phyloP scores from a whole-genome alignment of 2,888 invertebrate species.

The Pollenia griseotomentosa region DNA sequence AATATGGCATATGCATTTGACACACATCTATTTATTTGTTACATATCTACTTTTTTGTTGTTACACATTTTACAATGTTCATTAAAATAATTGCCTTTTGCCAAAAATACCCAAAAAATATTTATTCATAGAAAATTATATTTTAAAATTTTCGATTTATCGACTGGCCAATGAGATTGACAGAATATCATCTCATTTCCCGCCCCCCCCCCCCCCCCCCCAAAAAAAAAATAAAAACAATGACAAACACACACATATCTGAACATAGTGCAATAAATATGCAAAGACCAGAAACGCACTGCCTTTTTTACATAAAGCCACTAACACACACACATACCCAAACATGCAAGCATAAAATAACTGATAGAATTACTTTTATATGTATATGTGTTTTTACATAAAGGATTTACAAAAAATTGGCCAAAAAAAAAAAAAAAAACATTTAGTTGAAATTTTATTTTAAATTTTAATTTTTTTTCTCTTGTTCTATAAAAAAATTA shows the following conservation, averaged over 20 bases:
- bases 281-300: too few species aligned
- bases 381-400: too few species aligned
- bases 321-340: too few species aligned
- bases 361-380: background rate
- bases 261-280: background rate
- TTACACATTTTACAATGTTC: slow-evolving; percentile 9
- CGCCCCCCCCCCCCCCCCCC: too few species aligned
- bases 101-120: background rate
- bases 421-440: background rate
- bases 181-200: background rate
- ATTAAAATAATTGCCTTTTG: slow-evolving; percentile 54
- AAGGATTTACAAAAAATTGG: too few species aligned
- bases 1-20: slow-evolving; percentile 19
- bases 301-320: too few species aligned
- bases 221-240: too few species aligned
- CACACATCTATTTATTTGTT: slow-evolving; percentile 18
- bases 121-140: background rate
- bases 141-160: background rate
- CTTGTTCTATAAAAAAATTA: slow-evolving; percentile 1
- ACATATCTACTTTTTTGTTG: background rate
- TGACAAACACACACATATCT: too few species aligned
- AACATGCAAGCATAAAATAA: background rate
- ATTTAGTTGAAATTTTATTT: slow-evolving; percentile 23
- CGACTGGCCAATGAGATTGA: slow-evolving; percentile 28
- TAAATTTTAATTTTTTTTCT: slow-evolving; percentile 5